Evolutionary conservation across 2,797 vertebrate genomes (phyloP).

Genomic region (Adelosebastes latens): DNA sequence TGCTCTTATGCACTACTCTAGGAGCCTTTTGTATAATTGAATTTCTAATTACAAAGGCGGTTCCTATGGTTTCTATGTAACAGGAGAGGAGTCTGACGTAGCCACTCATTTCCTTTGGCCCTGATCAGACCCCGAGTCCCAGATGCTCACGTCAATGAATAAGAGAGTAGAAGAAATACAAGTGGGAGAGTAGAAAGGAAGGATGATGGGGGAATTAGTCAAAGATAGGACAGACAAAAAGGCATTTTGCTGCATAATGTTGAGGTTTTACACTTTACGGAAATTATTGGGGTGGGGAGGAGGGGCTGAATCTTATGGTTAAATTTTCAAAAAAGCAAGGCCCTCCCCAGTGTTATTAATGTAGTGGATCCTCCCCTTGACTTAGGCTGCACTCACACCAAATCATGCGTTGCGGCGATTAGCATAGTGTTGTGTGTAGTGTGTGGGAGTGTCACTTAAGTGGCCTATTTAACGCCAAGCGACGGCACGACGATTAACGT

Average conservation of each 20-base stretch:
- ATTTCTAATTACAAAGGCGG: conserved; percentile 53
- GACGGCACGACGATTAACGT: too few relatives aligned
- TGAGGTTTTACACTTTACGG: background rate
- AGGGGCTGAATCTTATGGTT: too few relatives aligned
- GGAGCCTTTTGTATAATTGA: conserved; percentile 55
- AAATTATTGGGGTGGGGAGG: too few relatives aligned
- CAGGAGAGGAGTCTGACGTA: conserved; percentile 41
- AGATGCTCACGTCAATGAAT: too few relatives aligned
- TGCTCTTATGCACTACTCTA: conserved; percentile 3
- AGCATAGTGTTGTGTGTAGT: too few relatives aligned
- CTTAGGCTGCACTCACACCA: too few relatives aligned
- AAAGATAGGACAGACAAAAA: background rate
- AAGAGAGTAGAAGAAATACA: background rate
- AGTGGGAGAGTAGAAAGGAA: background rate
- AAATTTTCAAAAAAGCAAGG: too few relatives aligned
- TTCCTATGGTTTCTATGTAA: conserved; percentile 54
- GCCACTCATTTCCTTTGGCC: conserved; percentile 41
- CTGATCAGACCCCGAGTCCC: conserved; percentile 32
- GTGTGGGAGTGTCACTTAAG: too few relatives aligned
- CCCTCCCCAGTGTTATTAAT: too few relatives aligned
- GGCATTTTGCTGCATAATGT: background rate
- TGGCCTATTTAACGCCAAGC: too few relatives aligned
- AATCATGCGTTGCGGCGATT: too few relatives aligned
- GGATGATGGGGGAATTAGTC: background rate
- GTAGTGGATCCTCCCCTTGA: too few relatives aligned